These are phyloP conservation scores for Torymus texanus DNA, from an alignment of 2,888 invertebrate genomes.

Conservation along the genomic window DNA sequence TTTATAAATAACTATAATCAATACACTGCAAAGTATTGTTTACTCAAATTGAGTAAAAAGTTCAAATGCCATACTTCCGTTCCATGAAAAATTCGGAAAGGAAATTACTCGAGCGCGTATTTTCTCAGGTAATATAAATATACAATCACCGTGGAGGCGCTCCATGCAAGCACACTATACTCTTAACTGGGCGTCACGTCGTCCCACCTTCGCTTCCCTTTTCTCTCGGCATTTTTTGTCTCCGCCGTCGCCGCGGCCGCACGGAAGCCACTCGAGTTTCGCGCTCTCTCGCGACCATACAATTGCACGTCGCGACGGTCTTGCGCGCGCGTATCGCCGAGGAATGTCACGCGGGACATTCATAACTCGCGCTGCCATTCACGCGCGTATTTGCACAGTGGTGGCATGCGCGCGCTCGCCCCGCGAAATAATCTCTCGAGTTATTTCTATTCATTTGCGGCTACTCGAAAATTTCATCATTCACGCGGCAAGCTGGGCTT, in stretches of 20 bases:
- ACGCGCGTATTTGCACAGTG: not conserved
- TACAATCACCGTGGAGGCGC: not conserved
- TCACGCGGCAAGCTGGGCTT: not conserved
- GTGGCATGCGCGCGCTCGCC: not conserved
- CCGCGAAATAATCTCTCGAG: conserved; percentile 14
- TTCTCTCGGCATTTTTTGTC: not conserved
- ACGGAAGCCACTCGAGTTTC: not conserved
- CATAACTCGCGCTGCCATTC: conserved; percentile 24
- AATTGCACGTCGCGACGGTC: conserved; percentile 26
- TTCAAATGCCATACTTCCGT: too few species aligned
- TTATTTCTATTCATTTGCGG: conserved; percentile 11
- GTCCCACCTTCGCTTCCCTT: not conserved
- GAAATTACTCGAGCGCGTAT: too few species aligned
- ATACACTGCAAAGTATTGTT: too few species aligned
- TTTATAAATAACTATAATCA: too few species aligned
- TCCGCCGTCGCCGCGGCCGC: not conserved
- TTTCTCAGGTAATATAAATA: too few species aligned
- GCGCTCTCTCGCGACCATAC: not conserved
- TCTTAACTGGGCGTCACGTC: not conserved
- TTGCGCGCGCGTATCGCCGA: too few species aligned
- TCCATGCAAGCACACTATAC: not conserved
- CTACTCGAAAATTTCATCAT: conserved; percentile 16
- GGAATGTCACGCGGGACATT: conserved; percentile 3
- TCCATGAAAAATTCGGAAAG: not conserved
- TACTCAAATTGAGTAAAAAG: too few species aligned